Evolutionary conservation across 2,888 invertebrate genomes (phyloP), one percentile per base, ranked within the genome.

Genomic region (Mythimna lalbum): DNA sequence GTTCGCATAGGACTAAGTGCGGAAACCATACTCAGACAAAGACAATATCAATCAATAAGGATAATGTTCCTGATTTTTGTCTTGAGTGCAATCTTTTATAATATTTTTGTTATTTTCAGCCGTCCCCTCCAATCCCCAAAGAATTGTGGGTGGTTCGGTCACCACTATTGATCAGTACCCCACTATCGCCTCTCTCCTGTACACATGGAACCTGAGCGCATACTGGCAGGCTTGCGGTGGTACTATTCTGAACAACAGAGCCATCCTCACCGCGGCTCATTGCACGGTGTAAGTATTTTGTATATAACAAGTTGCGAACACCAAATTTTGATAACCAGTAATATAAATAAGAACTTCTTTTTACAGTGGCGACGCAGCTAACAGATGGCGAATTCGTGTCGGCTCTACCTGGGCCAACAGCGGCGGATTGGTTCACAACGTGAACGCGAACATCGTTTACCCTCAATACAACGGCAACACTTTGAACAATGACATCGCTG

Each of bases 341-440:
- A 7, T 7, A 5, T 55, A 43, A 27, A 33, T 7, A 4, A 14
- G n/a, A 9, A 10, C 0, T 27, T 50, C 52, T 49, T 71, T 43
- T 87, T 86, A 5, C 71, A 91, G 89, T 2, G 86, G 86, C 19
- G 85, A 88, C 31, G 50, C 78, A 3, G 55, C 61, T 0, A 43
- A 7, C 10, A 85, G 83, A n/a, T 93, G 90, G 90, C 91, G 89
- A 9, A 68, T 83, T 7, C 90, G 91, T 31, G 79, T 90, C 1
- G 93, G 93, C 7, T 93, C 92, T 19, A 83, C 86, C 9, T 86
- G 65, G 70, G 88, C 89, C 7, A 90, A 88, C 81, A 90, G 88
- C 49, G 92, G 91, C 6, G 93, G 93, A 12, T 67, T 65, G 0
- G 86, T 91, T 3, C 78, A 87, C 69, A 80, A 66, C n/a, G n/a